Evolutionary conservation across 2,888 invertebrate species (phyloP).

Genomic region (Cerceris ruficornis): DNA sequence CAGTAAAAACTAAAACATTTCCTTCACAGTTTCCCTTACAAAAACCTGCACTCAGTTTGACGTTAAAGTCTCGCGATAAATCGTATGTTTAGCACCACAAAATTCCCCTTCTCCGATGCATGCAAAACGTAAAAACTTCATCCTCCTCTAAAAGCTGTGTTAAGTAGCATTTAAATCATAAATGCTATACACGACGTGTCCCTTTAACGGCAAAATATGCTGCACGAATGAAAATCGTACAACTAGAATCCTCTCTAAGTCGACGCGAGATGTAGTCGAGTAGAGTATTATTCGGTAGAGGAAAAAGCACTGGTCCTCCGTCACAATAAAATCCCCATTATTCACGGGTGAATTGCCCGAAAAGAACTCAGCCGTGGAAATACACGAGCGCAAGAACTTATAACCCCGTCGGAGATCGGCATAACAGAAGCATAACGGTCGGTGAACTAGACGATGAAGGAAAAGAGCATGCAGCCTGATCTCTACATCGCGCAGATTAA

Average conservation of each 20-base stretch:
- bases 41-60: too few relatives aligned
- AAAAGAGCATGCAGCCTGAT: conserved; percentile 22
- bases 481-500: conserved; percentile 51
- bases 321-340: conserved; percentile 40
- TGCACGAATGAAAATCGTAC: conserved; percentile 1
- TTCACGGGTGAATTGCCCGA: conserved; percentile 24
- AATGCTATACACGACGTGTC: not conserved
- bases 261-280: conserved; percentile 6
- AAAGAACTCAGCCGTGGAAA: conserved; percentile 9
- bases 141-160: too few relatives aligned
- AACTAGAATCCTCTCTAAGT: conserved; percentile 2
- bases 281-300: not conserved
- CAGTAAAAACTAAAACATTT: too few relatives aligned
- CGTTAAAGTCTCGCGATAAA: too few relatives aligned
- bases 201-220: not conserved
- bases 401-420: conserved; percentile 2
- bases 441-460: conserved; percentile 7
- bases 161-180: not conserved
- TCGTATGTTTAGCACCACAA: too few relatives aligned
- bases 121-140: too few relatives aligned
- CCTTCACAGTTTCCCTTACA: too few relatives aligned
- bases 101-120: too few relatives aligned
- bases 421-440: conserved; percentile 24
- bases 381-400: conserved; percentile 1
- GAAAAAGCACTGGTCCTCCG: conserved; percentile 8